Evolutionary conservation across 1,140 invertebrate species (phyloP), one percentile per base, ranked within the genome.

Genomic region (Pemphigus obesinymphae): DNA sequence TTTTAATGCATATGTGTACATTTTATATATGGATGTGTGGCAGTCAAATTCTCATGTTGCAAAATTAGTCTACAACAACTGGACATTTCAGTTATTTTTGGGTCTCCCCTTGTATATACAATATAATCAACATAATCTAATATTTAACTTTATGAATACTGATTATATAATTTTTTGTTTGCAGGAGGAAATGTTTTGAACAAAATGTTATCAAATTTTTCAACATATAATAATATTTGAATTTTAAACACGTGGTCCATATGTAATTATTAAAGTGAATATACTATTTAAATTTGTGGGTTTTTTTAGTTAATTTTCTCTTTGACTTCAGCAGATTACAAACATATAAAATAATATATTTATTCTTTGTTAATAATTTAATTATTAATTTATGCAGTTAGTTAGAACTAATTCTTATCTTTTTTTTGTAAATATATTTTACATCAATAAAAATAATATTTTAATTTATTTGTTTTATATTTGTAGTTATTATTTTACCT

Each of bases 311-410:
- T 53, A 31, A 31, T 53, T n/a, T 37, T 40, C 58, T 78, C 73
- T 78, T 78, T 13, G 73, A 43, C 34, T 37, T 23, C n/a, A 23
- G 26, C 34, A 58, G 15, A 78, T 76, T 34, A 34, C 20, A 50
- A 75, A 34, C 20, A 73, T n/a, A 20, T 53, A 45, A 45, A 40
- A 40, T 31, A 50, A 20, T 76, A 37, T 55, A 37, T 76, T 58
- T 37, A 17, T 55, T 76, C 4, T 76, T 58, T 76, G 31, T 76
- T 37, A 55, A 40, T 78, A 78, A 20, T 45, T 70, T 40, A 40
- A 70, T 23, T 23, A 70, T 40, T n/a, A 63, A 63, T 48, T 1
- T 48, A 50, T 48, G 15, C 40, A 48, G 43, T 72, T 72, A 26
- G 23, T 72, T 72, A 1, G 15, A 48, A n/a, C 29, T 73, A 50